phyloP scores from a whole-genome alignment of 2,797 vertebrate genomes.

The Gymnothorax reevesii region DNA sequence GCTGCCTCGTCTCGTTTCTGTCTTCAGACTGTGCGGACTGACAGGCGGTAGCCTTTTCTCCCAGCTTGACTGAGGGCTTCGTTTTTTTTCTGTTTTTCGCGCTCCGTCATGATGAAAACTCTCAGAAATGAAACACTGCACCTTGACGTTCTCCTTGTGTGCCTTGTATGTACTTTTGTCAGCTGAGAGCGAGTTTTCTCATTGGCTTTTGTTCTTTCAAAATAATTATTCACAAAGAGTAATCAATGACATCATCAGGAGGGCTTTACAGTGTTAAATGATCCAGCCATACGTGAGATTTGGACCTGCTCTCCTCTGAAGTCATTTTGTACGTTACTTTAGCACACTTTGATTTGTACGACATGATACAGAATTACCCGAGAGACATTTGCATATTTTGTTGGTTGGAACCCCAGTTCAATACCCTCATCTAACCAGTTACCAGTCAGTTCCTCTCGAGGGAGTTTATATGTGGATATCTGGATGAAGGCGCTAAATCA shows the following conservation, averaged over 20 bases:
- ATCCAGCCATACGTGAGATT: background rate
- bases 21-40: background rate
- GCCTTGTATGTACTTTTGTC: background rate
- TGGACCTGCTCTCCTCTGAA: background rate
- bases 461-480: no score
- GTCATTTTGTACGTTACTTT: slow-evolving; percentile 5
- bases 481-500: no score
- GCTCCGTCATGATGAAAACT: background rate
- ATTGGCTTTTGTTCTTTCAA: no score
- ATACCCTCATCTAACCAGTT: no score
- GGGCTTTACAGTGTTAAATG: background rate
- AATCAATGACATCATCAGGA: no score
- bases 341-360: background rate
- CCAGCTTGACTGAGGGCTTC: background rate
- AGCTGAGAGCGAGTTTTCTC: background rate
- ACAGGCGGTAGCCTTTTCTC: background rate
- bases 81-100: background rate
- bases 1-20: background rate
- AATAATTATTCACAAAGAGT: no score
- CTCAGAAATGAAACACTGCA: background rate
- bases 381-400: no score
- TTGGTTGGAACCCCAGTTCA: no score
- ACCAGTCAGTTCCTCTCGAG: no score
- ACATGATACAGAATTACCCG: no score
- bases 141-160: background rate